Evolutionary conservation across 2,113 vertebrate genomes (phyloP), one percentile per base, ranked within the genome.

Genomic region (Danionella cerebrum): DNA sequence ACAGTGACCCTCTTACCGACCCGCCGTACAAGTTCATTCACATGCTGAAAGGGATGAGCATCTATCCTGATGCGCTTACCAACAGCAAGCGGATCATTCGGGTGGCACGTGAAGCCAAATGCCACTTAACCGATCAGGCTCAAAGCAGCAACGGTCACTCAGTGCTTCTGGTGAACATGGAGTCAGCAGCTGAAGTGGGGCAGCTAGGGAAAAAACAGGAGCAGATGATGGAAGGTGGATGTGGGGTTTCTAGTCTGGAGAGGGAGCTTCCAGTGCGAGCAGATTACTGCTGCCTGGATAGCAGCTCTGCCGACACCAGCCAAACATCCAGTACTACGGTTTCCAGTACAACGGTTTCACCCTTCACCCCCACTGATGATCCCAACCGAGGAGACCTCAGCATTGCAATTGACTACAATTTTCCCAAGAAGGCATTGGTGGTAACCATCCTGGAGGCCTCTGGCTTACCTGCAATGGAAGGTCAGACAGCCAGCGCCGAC

Each of bases 41-140:
- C 82, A 98, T 98, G 94, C 80, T 98, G 64, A 98, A 98, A 79
- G 96, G 96, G 64, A 95, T 98, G 85, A 97, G 94, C 74, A 98
- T 98, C 80, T 98, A 97, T 74, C 95, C 96, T 1, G 94, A 98
- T 82, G 89, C 93, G 21, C 85, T 98, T 71, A 96, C 89, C 79
- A 85, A 91, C 89, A 94, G 90, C 81, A 96, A 96, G 84, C 88
- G 93, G 70, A 92, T 93, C 4, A 85, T 92, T 12, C 90, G 89
- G 0, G 70, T 10, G 57, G 84, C 68, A 0, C 79, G 91, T 69
- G 80, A 72, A 7, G 78, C 1, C 19, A 75, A 42, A n/a, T 72
- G 72, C 0, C 76, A 76, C 14, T 31, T 2, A 19, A 1, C 9
- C 53, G 74, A 78, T 2, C 55, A 38, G 24, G 70, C 69, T 29